phyloP scores from a whole-genome alignment of 2,888 invertebrate genomes.

The Laothoe populi region DNA sequence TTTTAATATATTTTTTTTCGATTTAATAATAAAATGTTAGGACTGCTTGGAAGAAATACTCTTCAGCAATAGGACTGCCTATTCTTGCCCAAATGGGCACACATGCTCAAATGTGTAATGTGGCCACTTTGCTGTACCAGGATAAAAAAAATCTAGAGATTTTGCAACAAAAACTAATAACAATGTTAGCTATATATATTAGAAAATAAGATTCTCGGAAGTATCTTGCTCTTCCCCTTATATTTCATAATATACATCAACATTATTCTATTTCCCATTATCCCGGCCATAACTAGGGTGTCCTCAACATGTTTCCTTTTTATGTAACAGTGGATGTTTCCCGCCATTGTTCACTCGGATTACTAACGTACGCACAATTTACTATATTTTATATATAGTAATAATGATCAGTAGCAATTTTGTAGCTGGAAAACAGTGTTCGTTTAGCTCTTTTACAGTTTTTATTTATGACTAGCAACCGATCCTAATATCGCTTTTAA shows the following conservation, averaged over 20 bases:
- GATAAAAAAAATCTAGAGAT: too few relatives aligned
- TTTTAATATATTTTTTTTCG: too few relatives aligned
- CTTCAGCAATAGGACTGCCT: too few relatives aligned
- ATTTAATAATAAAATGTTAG: too few relatives aligned
- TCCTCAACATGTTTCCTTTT: slow-evolving; percentile 20
- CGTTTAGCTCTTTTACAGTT: background rate
- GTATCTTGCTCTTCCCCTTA: background rate
- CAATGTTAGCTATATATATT: background rate
- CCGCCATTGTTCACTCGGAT: slow-evolving; percentile 14
- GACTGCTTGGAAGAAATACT: too few relatives aligned
- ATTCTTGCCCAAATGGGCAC: too few relatives aligned
- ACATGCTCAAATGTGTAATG: too few relatives aligned
- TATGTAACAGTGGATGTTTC: slow-evolving; percentile 5
- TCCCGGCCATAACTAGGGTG: slow-evolving; percentile 8
- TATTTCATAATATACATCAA: slow-evolving; percentile 1
- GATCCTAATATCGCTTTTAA: background rate
- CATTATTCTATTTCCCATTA: slow-evolving; percentile 10
- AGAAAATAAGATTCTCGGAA: background rate
- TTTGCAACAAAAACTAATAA: too few relatives aligned
- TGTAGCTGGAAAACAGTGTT: slow-evolving; percentile 1
- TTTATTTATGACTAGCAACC: background rate
- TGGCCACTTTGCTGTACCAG: too few relatives aligned
- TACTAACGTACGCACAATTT: slow-evolving; percentile 15
- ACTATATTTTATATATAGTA: slow-evolving; percentile 16
- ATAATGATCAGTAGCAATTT: slow-evolving; percentile 18